Conservation (phyloP, 1,140 invertebrate genomes). For the Zophobas atratus region DNA sequence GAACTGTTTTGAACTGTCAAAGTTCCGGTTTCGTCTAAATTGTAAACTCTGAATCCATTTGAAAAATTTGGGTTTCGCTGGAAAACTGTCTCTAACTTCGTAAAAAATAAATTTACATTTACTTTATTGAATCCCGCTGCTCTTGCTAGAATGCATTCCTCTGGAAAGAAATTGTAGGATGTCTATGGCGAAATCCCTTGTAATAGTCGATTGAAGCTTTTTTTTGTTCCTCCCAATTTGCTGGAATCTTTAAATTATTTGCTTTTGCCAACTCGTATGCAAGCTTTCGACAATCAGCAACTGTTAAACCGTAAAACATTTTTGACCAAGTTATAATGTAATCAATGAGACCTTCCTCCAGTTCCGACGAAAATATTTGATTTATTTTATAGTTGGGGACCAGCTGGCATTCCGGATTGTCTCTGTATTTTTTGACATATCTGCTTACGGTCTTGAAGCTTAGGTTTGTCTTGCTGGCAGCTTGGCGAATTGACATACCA, state of each 20-base stretch:
- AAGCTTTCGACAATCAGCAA: constrained; percentile 52
- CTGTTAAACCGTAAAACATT: constrained; percentile 65
- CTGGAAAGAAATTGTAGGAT: constrained; percentile 61
- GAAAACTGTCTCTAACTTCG: constrained; percentile 63
- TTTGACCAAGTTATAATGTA: constrained; percentile 55
- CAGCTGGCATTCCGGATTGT: background rate
- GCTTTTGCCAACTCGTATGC: constrained; percentile 58
- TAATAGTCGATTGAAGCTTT: constrained; percentile 67
- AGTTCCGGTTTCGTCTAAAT: constrained; percentile 67
- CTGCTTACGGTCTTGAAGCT: background rate
- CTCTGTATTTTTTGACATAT: constrained; percentile 1
- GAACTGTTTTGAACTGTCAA: constrained; percentile 67
- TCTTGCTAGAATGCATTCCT: constrained; percentile 64
- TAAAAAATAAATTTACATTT: constrained; percentile 62
- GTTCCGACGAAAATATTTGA: constrained; percentile 14
- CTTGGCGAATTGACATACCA: background rate
- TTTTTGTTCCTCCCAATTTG: constrained; percentile 60
- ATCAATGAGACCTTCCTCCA: background rate
- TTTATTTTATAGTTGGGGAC: constrained; percentile 10
- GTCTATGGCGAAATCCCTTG: constrained; percentile 63
- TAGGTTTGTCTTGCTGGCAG: background rate
- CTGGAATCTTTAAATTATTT: constrained; percentile 57
- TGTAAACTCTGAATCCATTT: constrained; percentile 62
- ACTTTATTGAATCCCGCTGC: constrained; percentile 66
- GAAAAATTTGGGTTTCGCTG: constrained; percentile 42